These are phyloP conservation scores for Tauraco erythrolophus DNA, from an alignment of 2,113 vertebrate genomes.

Conservation along the genomic window DNA sequence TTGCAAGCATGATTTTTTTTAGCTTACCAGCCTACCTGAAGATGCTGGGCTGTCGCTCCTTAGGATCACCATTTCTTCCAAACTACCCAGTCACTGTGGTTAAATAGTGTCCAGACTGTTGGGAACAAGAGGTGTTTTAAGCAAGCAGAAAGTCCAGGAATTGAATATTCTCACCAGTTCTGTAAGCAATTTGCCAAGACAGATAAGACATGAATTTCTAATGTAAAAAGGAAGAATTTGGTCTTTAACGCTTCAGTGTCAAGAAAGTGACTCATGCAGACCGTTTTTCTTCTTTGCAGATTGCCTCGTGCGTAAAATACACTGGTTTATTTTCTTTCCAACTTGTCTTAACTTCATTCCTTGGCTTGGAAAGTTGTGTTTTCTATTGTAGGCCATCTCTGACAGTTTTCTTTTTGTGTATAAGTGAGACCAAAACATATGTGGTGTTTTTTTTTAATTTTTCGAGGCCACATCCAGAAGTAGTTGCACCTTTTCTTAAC, in stretches of 20 bases:
- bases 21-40: not conserved
- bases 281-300: not conserved
- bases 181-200: not conserved
- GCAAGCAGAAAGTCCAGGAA: not conserved
- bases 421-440: not conserved
- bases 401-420: not conserved
- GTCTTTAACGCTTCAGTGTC: not conserved
- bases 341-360: not conserved
- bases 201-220: not conserved
- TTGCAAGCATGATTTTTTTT: not conserved
- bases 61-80: not conserved
- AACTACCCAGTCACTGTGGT: not conserved
- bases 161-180: not conserved
- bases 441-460: not conserved
- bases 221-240: not conserved
- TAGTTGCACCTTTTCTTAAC: not conserved
- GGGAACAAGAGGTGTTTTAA: not conserved
- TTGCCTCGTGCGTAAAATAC: not conserved
- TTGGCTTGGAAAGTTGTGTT: not conserved
- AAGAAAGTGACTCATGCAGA: not conserved
- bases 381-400: not conserved
- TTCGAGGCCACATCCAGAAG: not conserved
- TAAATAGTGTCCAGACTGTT: not conserved
- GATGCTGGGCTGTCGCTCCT: not conserved
- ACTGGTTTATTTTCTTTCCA: not conserved